A percentile compares a stretch with the other conserved stretches of the same genome.
phyloP scores from a whole-genome alignment of 2,888 invertebrate species.

The Sinhomidia bicolor region DNA sequence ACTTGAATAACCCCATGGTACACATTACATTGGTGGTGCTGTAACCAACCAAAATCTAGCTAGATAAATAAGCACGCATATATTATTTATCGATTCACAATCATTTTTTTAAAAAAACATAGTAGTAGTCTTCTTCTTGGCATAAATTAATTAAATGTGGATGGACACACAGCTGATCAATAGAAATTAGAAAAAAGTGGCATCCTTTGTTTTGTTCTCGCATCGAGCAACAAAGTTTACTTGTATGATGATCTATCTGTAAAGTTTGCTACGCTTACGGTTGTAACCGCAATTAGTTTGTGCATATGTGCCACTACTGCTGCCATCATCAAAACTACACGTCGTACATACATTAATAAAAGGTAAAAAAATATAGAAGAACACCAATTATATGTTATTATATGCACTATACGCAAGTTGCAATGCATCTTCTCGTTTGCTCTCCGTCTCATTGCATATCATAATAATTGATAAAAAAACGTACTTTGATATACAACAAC shows the following conservation, averaged over 20 bases:
- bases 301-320: background rate
- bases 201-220: constrained; percentile 73
- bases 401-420: too few relatives aligned
- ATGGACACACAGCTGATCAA: constrained; percentile 70
- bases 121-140: background rate
- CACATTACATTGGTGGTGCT: too few relatives aligned
- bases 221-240: background rate
- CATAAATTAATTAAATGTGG: constrained; percentile 79
- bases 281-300: background rate
- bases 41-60: background rate
- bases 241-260: background rate
- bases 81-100: too few relatives aligned
- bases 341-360: background rate
- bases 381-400: too few relatives aligned
- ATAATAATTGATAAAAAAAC: background rate
- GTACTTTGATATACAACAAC: background rate
- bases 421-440: too few relatives aligned
- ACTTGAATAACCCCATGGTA: constrained; percentile 74
- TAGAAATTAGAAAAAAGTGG: constrained; percentile 61
- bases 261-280: background rate
- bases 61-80: background rate
- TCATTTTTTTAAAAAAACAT: background rate
- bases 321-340: background rate
- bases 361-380: background rate
- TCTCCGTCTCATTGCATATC: background rate